Percentiles rank a stretch among this genome's conserved stretches.
Evolutionary conservation across 2,888 invertebrate species (phyloP).

Genomic region (Noctua janthe): DNA sequence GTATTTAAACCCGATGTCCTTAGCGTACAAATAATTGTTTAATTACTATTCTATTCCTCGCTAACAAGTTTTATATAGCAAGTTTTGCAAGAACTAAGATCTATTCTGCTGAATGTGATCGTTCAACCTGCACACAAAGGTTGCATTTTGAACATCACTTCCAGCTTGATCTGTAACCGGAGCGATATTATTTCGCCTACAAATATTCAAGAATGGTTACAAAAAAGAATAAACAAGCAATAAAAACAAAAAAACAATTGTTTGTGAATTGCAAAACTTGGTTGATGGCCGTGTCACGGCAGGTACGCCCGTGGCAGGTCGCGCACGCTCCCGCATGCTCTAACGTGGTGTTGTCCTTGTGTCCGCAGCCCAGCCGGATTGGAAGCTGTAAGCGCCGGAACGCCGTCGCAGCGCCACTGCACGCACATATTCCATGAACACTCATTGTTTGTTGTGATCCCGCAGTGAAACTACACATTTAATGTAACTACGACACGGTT

Average conservation of each 20-base stretch:
- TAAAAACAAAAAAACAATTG: slow-evolving; percentile 50
- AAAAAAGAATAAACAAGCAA: slow-evolving; percentile 37
- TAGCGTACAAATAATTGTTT: slow-evolving; percentile 60
- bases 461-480: slow-evolving; percentile 90
- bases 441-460: slow-evolving; percentile 90
- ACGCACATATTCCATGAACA: slow-evolving; percentile 90
- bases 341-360: slow-evolving; percentile 83
- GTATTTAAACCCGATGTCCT: slow-evolving; percentile 58
- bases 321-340: slow-evolving; percentile 82
- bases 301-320: slow-evolving; percentile 59
- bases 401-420: slow-evolving; percentile 85
- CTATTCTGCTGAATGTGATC: slow-evolving; percentile 65
- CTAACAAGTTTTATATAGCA: slow-evolving; percentile 76
- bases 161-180: slow-evolving; percentile 33
- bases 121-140: slow-evolving; percentile 41
- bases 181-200: slow-evolving; percentile 12
- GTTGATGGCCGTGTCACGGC: slow-evolving; percentile 49
- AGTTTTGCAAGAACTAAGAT: slow-evolving; percentile 83
- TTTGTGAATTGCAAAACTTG: slow-evolving; percentile 65
- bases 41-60: slow-evolving; percentile 71
- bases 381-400: slow-evolving; percentile 87
- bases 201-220: slow-evolving; percentile 29
- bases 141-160: slow-evolving; percentile 44
- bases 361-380: slow-evolving; percentile 89
- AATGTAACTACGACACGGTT: slow-evolving; percentile 86